Evolutionary conservation across 2,797 vertebrate species (phyloP).

Genomic region (Borostomias antarcticus): DNA sequence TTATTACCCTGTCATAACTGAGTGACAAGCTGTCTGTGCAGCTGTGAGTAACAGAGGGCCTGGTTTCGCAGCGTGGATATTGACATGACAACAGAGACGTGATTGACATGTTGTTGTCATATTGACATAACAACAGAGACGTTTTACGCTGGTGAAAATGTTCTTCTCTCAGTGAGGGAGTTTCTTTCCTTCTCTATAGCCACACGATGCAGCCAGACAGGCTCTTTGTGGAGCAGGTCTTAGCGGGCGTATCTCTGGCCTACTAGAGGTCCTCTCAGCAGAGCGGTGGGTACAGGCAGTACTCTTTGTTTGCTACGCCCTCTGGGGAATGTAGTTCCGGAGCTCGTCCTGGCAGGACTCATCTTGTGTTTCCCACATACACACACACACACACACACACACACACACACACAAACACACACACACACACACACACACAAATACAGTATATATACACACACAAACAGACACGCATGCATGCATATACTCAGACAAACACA

Average conservation of each 20-base stretch:
- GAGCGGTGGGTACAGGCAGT: constrained; percentile 51
- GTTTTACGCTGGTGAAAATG: constrained; percentile 30
- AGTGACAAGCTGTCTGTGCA: too few species aligned
- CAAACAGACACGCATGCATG: not conserved
- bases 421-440: not conserved
- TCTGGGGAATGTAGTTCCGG: not conserved
- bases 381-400: constrained; percentile 17
- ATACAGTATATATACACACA: too few species aligned
- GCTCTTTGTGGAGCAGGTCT: constrained; percentile 50
- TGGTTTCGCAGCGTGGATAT: too few species aligned
- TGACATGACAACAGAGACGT: too few species aligned
- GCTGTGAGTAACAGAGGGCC: too few species aligned
- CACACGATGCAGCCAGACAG: constrained; percentile 55
- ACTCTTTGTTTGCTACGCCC: constrained; percentile 35
- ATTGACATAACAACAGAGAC: too few species aligned
- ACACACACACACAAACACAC: constrained; percentile 12
- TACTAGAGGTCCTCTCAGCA: constrained; percentile 45
- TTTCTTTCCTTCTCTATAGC: constrained; percentile 25
- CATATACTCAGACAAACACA: too few species aligned
- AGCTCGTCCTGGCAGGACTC: not conserved
- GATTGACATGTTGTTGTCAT: too few species aligned
- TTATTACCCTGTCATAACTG: too few species aligned
- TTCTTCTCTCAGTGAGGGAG: constrained; percentile 11
- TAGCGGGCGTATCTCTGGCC: constrained; percentile 57
- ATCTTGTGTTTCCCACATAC: not conserved